Base-by-base conservation (phyloP, 2,113 vertebrate genomes). In the Parus major region DNA sequence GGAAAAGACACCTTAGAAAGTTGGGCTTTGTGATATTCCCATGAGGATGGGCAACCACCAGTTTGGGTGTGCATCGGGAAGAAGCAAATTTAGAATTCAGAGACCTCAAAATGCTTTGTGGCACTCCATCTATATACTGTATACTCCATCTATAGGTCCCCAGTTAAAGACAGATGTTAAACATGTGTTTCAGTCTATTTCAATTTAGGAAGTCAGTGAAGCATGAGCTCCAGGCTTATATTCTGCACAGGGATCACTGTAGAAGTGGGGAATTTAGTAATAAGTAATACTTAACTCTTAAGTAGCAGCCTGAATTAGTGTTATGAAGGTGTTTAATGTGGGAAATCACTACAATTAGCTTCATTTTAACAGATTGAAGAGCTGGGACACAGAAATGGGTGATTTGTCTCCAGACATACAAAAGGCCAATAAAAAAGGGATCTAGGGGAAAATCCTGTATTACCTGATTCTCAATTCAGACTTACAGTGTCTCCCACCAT, bases 81-180 rank as follows among this genome's bases (percentile, higher is more conserved):
- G 35, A 27, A 90, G 73, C 4, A 61, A 50, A 91, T 70, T 80
- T 15, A 80, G 39, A 80, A 82, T 70, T 91, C 52, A 59, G 75
- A 82, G 55, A 66, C 59, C 46, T 82, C 3, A 0, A 94, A 95
- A 92, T 46, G 59, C 66, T 85, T 72, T 10, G 15, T 80, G 63
- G 50, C 15, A 39, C 76, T 61, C 53, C 39, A 39, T 39, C 39
- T 39, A 39, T 39, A 39, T 39, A 39, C 11, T 39, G 12, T 39
- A 39, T 69, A 72, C 63, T 80, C 78, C 71, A 65, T 63, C 81
- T 82, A 92, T 63, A 93, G 89, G 82, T 64, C 56, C 60, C 41
- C 73, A 95, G 36, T 76, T 95, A 94, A 87, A 69, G 81, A 90
- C 91, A 94, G 66, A 86, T 95, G 91, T 95, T 95, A 91, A 96